Percentiles rank a stretch among this genome's conserved stretches.
Evolutionary conservation across 2,113 vertebrate species (phyloP).

Genomic region (Limnothrissa miodon): DNA sequence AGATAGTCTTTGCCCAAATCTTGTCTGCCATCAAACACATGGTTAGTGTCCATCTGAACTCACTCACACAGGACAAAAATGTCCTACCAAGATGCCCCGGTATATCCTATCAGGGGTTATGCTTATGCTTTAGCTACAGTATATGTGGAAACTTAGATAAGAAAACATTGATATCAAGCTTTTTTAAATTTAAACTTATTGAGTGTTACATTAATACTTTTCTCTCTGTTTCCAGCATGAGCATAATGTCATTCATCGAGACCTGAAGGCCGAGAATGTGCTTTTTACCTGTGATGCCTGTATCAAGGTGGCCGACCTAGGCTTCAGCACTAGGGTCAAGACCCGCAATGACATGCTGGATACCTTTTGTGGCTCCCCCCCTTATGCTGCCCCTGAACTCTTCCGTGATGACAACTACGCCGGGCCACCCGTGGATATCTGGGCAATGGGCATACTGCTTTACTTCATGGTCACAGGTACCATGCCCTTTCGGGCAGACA

Average conservation of each 20-base stretch:
- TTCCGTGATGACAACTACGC: constrained; percentile 85
- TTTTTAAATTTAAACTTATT: background rate
- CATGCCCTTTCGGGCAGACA: constrained; percentile 93
- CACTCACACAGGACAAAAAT: background rate
- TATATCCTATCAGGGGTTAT: background rate
- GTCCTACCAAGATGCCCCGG: background rate
- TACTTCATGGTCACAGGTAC: constrained; percentile 88
- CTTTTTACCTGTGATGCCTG: constrained; percentile 80
- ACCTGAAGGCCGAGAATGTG: constrained; percentile 94
- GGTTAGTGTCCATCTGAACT: constrained; percentile 59
- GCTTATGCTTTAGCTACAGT: background rate
- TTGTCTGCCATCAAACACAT: constrained; percentile 92
- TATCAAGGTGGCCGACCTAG: constrained; percentile 93
- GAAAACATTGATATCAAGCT: background rate
- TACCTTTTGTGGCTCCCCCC: constrained; percentile 94
- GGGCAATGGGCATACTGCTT: constrained; percentile 90
- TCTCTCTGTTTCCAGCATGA: constrained; percentile 77
- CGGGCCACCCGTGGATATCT: constrained; percentile 84
- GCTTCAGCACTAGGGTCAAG: constrained; percentile 86
- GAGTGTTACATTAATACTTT: background rate
- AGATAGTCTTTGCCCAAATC: constrained; percentile 89
- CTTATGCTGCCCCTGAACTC: constrained; percentile 91
- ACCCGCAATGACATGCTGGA: constrained; percentile 76
- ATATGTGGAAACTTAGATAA: background rate
- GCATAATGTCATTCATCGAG: constrained; percentile 86